Percentiles rank a stretch among this genome's conserved stretches.
These are phyloP conservation scores for Mirounga angustirostris DNA, from an alignment of 2,113 vertebrate genomes.

Conservation along the genomic window DNA sequence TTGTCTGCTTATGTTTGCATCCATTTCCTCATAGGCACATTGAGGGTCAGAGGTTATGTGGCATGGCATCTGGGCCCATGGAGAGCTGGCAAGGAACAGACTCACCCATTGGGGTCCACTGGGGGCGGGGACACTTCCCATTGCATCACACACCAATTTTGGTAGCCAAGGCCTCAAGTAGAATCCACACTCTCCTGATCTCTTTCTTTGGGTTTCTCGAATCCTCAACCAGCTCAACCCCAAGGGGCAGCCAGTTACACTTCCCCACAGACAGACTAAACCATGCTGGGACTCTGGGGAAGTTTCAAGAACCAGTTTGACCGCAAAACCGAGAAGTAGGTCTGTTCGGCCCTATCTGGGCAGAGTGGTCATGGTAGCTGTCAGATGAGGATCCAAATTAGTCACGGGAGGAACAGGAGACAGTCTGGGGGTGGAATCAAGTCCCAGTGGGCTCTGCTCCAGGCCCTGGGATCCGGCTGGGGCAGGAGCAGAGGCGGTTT, in stretches of 20 bases:
- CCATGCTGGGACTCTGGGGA: background rate
- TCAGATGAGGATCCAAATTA: constrained; percentile 48
- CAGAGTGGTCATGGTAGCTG: background rate
- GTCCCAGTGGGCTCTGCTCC: background rate
- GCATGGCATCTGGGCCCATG: background rate
- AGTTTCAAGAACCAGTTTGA: constrained; percentile 25
- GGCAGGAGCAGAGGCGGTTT: constrained; percentile 4
- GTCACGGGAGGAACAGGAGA: constrained; percentile 51
- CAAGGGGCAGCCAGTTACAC: background rate
- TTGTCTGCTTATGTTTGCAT: background rate
- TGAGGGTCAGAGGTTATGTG: background rate
- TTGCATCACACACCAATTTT: accelerated
- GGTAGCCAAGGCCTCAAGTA: background rate
- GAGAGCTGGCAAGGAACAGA: background rate
- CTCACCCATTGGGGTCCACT: background rate
- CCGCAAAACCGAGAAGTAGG: constrained; percentile 1
- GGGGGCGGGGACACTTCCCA: background rate
- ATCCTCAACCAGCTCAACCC: background rate
- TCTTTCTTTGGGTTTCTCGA: constrained; percentile 13
- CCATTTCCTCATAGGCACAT: background rate
- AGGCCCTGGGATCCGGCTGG: background rate
- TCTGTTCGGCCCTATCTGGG: constrained; percentile 36
- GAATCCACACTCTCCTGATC: background rate
- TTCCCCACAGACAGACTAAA: background rate
- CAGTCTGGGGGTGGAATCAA: background rate